phyloP scores from a whole-genome alignment of 1,140 invertebrate species.

The Drosophila kepulauana region DNA sequence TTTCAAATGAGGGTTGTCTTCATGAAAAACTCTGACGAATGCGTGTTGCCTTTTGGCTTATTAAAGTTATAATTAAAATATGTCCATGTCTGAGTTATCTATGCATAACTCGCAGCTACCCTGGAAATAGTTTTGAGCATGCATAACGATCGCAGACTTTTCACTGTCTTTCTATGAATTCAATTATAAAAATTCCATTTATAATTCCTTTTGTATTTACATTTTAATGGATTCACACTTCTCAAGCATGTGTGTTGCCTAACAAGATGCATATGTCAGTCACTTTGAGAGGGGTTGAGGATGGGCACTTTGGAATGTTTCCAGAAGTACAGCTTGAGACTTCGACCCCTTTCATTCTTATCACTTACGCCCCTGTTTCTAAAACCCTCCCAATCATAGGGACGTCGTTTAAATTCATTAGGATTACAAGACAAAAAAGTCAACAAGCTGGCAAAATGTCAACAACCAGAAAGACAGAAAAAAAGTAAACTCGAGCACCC shows the following conservation, averaged over 20 bases:
- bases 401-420: slow-evolving; percentile 77
- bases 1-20: slow-evolving; percentile 48
- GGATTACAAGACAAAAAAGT: slow-evolving; percentile 80
- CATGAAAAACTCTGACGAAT: slow-evolving; percentile 15
- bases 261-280: slow-evolving; percentile 4
- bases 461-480: slow-evolving; percentile 33
- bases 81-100: slow-evolving; percentile 39
- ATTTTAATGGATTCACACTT: slow-evolving; percentile 78
- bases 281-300: background rate
- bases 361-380: slow-evolving; percentile 48
- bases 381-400: slow-evolving; percentile 31
- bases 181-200: slow-evolving; percentile 66
- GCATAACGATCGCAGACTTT: slow-evolving; percentile 15
- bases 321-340: background rate
- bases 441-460: slow-evolving; percentile 70
- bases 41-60: slow-evolving; percentile 72
- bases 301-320: background rate
- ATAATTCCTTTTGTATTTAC: slow-evolving; percentile 69
- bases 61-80: slow-evolving; percentile 84
- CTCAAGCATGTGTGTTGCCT: slow-evolving; percentile 21
- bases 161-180: slow-evolving; percentile 66
- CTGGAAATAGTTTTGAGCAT: background rate
- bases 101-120: slow-evolving; percentile 14
- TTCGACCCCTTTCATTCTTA: background rate
- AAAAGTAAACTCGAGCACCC: slow-evolving; percentile 38